Evolutionary conservation across 2,888 invertebrate species (phyloP).

Genomic region (Coremacera marginata): DNA sequence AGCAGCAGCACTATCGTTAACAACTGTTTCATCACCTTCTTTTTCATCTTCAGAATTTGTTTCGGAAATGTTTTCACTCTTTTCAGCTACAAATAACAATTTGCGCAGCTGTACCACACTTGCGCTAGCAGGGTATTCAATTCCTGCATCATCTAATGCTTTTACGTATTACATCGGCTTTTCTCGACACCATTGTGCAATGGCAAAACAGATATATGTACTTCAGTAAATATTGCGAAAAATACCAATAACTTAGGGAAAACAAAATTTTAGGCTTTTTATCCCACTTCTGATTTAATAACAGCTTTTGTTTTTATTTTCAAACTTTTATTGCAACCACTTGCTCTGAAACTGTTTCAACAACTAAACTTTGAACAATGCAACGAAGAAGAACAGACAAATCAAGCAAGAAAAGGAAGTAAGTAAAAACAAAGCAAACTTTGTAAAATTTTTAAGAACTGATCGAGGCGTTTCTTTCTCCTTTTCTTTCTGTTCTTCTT

Average conservation of each 20-base stretch:
- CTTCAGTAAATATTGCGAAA: too few species aligned
- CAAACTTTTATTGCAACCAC: background rate
- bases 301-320: background rate
- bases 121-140: background rate
- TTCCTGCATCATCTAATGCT: background rate
- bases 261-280: background rate
- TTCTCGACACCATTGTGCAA: background rate
- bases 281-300: constrained; percentile 17
- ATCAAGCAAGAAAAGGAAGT: background rate
- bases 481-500: background rate
- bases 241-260: too few species aligned
- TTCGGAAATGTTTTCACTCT: background rate
- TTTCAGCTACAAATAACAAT: background rate
- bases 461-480: background rate
- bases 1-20: background rate
- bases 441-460: background rate
- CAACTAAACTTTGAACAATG: background rate
- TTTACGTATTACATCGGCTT: background rate
- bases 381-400: background rate
- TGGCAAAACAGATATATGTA: background rate
- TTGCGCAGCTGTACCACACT: constrained; percentile 14
- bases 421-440: background rate
- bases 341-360: background rate
- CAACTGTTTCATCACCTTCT: background rate
- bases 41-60: background rate